These are phyloP conservation scores for Octodonta nipae DNA, from an alignment of 2,888 invertebrate species.

Conservation along the genomic window DNA sequence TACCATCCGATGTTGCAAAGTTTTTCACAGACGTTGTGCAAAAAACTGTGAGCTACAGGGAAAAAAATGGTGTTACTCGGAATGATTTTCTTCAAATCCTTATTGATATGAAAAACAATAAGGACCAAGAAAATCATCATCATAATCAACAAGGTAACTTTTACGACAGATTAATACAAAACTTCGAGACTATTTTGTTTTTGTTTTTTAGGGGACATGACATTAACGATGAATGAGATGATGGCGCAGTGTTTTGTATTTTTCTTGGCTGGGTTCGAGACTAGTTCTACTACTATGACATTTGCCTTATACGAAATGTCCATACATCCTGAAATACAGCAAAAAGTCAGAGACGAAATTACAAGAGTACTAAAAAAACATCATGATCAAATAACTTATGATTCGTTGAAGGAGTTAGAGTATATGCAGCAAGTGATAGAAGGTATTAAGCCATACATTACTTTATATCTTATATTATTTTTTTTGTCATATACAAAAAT, in stretches of 20 bases:
- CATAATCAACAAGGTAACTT: no score
- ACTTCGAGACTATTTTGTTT: no score
- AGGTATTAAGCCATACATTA: no score
- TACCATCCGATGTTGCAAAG: conserved; percentile 16
- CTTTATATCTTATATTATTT: no score
- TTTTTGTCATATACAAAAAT: no score
- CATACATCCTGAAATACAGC: conserved; percentile 13
- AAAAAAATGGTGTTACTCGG: conserved; percentile 32
- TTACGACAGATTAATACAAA: no score
- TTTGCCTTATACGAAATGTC: conserved; percentile 15
- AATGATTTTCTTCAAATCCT: conserved; percentile 43
- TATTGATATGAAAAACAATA: conserved; percentile 18
- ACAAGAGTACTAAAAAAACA: conserved; percentile 12
- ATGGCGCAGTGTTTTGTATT: conserved; percentile 17
- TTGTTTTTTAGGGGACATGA: conserved; percentile 8
- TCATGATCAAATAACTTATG: conserved; percentile 16
- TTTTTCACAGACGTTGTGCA: conserved; percentile 37
- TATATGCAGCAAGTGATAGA: conserved; percentile 17
- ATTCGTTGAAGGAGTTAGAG: conserved; percentile 17
- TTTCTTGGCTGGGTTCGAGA: conserved; percentile 19
- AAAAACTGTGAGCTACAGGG: conserved; percentile 34
- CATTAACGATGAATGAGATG: conserved; percentile 11
- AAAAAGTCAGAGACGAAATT: conserved; percentile 16
- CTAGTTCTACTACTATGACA: conserved; percentile 18
- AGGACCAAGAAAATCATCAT: conserved; percentile 4